These are phyloP conservation scores for Phenganax marumi DNA, from an alignment of 92 coral and sea anemone species.

Conservation along the genomic window DNA sequence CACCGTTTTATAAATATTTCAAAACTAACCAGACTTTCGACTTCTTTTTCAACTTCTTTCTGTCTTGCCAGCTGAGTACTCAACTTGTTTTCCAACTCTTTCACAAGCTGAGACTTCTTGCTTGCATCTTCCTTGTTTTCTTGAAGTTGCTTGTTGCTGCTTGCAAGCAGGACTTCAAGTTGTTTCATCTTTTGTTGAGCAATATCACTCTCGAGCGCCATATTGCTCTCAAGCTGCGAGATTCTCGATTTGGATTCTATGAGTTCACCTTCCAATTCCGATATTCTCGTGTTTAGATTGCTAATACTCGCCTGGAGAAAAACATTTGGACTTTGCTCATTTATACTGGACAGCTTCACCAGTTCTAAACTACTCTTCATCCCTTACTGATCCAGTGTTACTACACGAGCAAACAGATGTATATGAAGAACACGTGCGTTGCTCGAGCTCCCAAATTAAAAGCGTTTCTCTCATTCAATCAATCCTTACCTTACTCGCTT, in stretches of 20 bases:
- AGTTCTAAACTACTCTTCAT: no score
- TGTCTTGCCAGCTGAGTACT: constrained; percentile 51
- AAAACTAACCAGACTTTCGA: constrained; percentile 23
- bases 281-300: not conserved
- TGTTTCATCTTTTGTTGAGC: constrained; percentile 19
- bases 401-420: no score
- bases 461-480: not conserved
- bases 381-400: no score
- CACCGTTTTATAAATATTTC: not conserved
- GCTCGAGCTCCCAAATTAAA: no score
- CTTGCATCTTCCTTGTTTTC: constrained; percentile 20
- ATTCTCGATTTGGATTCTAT: constrained; percentile 6
- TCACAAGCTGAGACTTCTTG: constrained; percentile 39
- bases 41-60: constrained; percentile 54
- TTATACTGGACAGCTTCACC: no score
- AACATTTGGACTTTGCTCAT: not conserved
- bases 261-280: not conserved
- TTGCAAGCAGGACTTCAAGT: constrained; percentile 9
- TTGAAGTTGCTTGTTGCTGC: not conserved
- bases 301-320: not conserved
- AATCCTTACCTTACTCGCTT: constrained; percentile 6
- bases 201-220: not conserved
- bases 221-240: constrained; percentile 3
- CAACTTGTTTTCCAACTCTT: constrained; percentile 60
- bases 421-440: no score